These are phyloP conservation scores for Calameuta pallipes DNA, from an alignment of 2,888 invertebrate genomes.

Conservation along the genomic window DNA sequence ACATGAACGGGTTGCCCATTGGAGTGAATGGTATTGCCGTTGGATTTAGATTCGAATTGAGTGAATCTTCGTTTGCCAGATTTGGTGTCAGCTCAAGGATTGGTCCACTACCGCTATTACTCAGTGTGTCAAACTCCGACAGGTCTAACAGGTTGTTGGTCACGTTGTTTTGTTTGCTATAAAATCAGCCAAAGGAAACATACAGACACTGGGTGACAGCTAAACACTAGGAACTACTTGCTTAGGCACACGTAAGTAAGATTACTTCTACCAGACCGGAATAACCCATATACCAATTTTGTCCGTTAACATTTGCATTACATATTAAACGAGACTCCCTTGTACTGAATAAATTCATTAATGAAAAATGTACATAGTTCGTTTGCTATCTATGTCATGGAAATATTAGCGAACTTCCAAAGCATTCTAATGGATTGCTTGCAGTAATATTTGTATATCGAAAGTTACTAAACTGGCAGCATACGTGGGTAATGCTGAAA, in stretches of 20 bases:
- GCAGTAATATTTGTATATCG: background rate
- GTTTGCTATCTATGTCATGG: background rate
- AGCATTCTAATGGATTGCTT: conserved; percentile 1
- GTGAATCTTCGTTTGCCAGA: conserved; percentile 60
- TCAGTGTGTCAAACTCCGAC: conserved; percentile 65
- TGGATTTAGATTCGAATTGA: conserved; percentile 64
- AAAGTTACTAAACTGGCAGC: background rate
- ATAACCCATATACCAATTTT: background rate
- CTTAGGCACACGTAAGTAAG: conserved; percentile 26
- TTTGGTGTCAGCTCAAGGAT: conserved; percentile 61
- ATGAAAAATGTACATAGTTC: background rate
- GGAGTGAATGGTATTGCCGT: conserved; percentile 61
- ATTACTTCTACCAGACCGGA: background rate
- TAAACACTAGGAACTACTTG: conserved; percentile 34
- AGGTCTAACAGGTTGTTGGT: conserved; percentile 69
- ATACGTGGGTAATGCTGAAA: background rate
- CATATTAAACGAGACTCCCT: background rate
- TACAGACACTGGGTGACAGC: conserved; percentile 46
- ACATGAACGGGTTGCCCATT: conserved; percentile 56
- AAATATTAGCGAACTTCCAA: background rate
- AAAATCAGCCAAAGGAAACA: conserved; percentile 59
- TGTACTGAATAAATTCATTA: background rate
- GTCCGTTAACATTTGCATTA: background rate
- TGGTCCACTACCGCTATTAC: conserved; percentile 63
- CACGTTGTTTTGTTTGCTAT: conserved; percentile 68